Evolutionary conservation across 2,797 vertebrate genomes (phyloP), one percentile per base, ranked within the genome.

Genomic region (Buceros bicornis): DNA sequence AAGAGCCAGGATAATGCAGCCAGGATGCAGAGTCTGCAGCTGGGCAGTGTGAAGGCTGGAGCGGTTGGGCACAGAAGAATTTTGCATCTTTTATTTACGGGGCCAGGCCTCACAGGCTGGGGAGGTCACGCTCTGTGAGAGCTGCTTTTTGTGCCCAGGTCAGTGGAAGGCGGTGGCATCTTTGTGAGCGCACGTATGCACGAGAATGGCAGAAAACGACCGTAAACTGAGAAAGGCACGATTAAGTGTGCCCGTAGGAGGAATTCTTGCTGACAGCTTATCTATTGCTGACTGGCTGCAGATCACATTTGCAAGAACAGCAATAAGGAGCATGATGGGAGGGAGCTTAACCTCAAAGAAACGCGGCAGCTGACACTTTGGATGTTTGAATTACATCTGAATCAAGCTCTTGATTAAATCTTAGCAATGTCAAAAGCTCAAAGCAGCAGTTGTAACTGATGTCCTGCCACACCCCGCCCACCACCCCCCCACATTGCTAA

Each of bases 391-490:
- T 51, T 85, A 73, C 60, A 84, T 92, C 85, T 58, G 28, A 89
- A 91, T 95, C 73, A 21, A 29, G 92, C 87, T 90, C 94, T 92
- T 85, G 57, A 73, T 97, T 90, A 67, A 90, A 67, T 83, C 91
- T 21, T 62, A 80, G 92, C 40, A 51, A 92, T 20, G 31, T 93
- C 31, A 82, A 80, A 79, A 95, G 95, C 97, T 96, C 22, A 45
- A 76, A 85, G 96, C 50, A 67, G 95, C 73, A 42, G 81, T 62
- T 95, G 84, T 87, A 95, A 95, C 76, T 91, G 90, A 93, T 54
- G 92, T 87, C 33, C 33, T 33, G 33, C 33, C 33, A 33, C 33
- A 33, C 33, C 33, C 33, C 6, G 33, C 86, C 15, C 10, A 4
- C 4, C 0, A 50, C 51, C 72, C 26, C 37, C 37, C 15, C 65